Evolutionary conservation across 2,888 invertebrate genomes (phyloP).

Genomic region (Theodoxus fluviatilis): DNA sequence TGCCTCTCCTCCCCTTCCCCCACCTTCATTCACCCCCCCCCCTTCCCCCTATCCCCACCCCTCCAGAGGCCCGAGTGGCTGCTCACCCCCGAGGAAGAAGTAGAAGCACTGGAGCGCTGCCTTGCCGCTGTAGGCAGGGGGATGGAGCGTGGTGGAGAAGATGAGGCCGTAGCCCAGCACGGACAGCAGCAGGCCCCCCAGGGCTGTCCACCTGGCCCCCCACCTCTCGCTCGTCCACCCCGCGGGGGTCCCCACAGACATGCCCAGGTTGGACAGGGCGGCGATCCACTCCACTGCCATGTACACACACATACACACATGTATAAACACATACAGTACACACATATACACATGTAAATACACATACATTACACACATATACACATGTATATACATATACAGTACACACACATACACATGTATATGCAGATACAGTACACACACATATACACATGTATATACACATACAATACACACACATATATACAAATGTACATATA

Average conservation of each 20-base stretch:
- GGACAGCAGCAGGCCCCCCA: slow-evolving; percentile 38
- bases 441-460: background rate
- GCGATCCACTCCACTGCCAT: slow-evolving; percentile 47
- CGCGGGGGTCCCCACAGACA: slow-evolving; percentile 45
- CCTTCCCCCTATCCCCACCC: too few species aligned
- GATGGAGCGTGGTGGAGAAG: slow-evolving; percentile 41
- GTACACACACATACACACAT: background rate
- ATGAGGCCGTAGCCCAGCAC: slow-evolving; percentile 39
- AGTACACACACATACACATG: background rate
- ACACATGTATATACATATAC: slow-evolving; percentile 8
- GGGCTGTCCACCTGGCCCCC: slow-evolving; percentile 41
- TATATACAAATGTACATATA: too few species aligned
- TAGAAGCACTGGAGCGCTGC: slow-evolving; percentile 42
- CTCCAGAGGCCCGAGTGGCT: too few species aligned
- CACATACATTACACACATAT: slow-evolving; percentile 6
- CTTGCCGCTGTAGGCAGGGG: slow-evolving; percentile 37
- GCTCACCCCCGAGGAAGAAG: slow-evolving; percentile 43
- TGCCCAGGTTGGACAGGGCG: slow-evolving; percentile 48
- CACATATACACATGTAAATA: slow-evolving; percentile 6
- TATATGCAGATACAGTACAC: too few species aligned
- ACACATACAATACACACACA: too few species aligned
- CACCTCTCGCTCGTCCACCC: slow-evolving; percentile 42
- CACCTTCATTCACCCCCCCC: too few species aligned
- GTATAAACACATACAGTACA: background rate
- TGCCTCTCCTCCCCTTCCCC: too few species aligned